A percentile compares a stretch with the other conserved stretches of the same genome.
phyloP scores from a whole-genome alignment of 2,797 vertebrate species.

The Brotula barbata region DNA sequence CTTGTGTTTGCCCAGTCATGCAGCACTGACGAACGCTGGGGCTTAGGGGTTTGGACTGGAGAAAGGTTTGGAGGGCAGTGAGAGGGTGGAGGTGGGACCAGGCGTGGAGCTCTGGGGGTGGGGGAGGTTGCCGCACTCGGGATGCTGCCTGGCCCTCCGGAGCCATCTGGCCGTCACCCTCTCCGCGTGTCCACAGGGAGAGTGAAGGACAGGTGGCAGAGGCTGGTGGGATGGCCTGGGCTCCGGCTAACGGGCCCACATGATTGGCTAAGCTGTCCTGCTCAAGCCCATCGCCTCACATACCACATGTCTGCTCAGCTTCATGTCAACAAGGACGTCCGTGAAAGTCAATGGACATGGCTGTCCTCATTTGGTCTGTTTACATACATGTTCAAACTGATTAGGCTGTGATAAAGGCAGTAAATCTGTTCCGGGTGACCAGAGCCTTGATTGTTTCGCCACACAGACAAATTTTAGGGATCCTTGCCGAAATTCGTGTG shows the following conservation, averaged over 20 bases:
- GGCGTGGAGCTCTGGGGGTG: slow-evolving; percentile 60
- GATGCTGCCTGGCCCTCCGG: slow-evolving; percentile 67
- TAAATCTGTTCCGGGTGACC: too few relatives aligned
- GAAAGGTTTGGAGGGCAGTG: slow-evolving; percentile 1
- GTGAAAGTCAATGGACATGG: slow-evolving; percentile 21
- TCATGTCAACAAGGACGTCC: slow-evolving; percentile 33
- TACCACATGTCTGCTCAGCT: slow-evolving; percentile 35
- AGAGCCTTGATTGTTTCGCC: too few relatives aligned
- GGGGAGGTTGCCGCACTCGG: slow-evolving; percentile 59
- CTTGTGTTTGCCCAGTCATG: slow-evolving; percentile 77
- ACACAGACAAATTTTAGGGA: too few relatives aligned
- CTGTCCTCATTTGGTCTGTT: too few relatives aligned
- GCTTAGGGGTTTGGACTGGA: slow-evolving; percentile 61
- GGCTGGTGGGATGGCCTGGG: slow-evolving; percentile 60
- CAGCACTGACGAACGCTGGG: slow-evolving; percentile 74
- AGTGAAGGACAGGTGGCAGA: slow-evolving; percentile 77
- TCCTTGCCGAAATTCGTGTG: too few relatives aligned
- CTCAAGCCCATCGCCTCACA: slow-evolving; percentile 26
- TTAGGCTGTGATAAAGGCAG: too few relatives aligned
- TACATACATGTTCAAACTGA: too few relatives aligned
- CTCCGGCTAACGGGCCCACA: slow-evolving; percentile 24
- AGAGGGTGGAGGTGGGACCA: slow-evolving; percentile 62
- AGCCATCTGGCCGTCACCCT: slow-evolving; percentile 78
- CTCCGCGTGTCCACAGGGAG: slow-evolving; percentile 61
- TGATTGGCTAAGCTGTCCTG: slow-evolving; percentile 37